Evolutionary conservation across 1,140 invertebrate species (phyloP).

Genomic region (Mactra quadrangularis): DNA sequence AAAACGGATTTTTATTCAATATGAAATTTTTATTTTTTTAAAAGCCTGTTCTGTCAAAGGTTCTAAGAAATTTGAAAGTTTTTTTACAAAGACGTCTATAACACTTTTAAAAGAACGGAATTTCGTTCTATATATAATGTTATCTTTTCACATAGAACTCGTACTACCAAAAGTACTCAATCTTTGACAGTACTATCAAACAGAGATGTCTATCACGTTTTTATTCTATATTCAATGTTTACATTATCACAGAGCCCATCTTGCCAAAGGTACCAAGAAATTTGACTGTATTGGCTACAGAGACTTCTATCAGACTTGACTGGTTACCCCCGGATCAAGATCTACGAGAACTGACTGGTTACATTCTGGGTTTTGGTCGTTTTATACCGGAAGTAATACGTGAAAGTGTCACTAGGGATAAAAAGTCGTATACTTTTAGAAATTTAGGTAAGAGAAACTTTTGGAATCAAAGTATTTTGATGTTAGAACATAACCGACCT

Average conservation of each 20-base stretch:
- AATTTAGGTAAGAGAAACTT: conserved; percentile 90
- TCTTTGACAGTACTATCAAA: no score
- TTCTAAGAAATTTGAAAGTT: no score
- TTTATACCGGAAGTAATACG: conserved; percentile 95
- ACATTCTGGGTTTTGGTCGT: conserved; percentile 96
- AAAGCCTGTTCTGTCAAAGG: no score
- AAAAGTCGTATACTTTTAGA: conserved; percentile 91
- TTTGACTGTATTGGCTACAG: conserved; percentile 89
- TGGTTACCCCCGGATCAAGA: conserved; percentile 91
- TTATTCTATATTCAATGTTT: background rate
- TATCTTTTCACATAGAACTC: no score
- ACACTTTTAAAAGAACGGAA: no score
- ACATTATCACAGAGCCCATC: conserved; percentile 86
- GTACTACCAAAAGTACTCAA: no score
- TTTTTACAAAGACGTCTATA: no score
- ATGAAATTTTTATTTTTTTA: no score
- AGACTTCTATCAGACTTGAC: conserved; percentile 93
- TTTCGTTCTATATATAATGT: no score
- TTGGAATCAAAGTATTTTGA: background rate
- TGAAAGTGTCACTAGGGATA: conserved; percentile 90
- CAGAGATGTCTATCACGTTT: no score
- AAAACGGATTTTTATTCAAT: no score
- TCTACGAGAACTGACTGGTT: conserved; percentile 92
- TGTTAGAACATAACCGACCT: background rate
- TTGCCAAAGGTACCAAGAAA: conserved; percentile 92